Conservation (phyloP, 64 coral and sea anemone species). For the Montipora efflorescens region DNA sequence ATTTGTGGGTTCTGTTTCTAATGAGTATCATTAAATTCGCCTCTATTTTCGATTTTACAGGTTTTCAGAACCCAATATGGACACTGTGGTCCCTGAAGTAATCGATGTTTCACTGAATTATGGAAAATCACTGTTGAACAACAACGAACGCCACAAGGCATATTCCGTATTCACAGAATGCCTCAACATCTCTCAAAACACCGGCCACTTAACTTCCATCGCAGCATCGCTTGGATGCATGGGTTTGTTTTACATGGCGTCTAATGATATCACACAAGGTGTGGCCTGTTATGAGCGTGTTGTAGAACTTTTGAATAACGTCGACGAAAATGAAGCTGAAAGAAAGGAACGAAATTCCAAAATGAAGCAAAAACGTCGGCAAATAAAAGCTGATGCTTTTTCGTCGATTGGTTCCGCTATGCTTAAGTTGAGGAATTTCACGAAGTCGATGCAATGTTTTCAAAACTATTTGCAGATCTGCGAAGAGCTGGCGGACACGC, state of each 20-base stretch:
- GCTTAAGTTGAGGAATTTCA: neutral
- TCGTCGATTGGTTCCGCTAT: neutral
- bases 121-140: constrained; percentile 1
- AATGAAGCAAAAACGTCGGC: neutral
- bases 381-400: constrained; percentile 13
- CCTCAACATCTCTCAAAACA: constrained; percentile 12
- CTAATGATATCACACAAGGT: neutral
- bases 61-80: constrained; percentile 1
- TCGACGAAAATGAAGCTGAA: neutral
- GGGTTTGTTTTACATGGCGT: neutral
- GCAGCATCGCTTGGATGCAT: constrained; percentile 5
- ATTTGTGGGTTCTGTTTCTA: no score
- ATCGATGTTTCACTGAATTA: constrained; percentile 3
- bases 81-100: neutral
- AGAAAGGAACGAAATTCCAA: neutral
- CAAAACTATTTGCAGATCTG: neutral
- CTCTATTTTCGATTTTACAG: no score
- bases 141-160: neutral
- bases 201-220: neutral
- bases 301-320: constrained; percentile 4
- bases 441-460: constrained; percentile 4
- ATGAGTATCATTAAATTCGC: neutral
- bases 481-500: constrained; percentile 5
- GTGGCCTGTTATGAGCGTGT: neutral
- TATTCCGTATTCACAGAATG: constrained; percentile 21